A percentile compares a stretch with the other conserved stretches of the same genome.
These are phyloP conservation scores for Porites lutea DNA, from an alignment of 64 coral and sea anemone species.

Conservation along the genomic window DNA sequence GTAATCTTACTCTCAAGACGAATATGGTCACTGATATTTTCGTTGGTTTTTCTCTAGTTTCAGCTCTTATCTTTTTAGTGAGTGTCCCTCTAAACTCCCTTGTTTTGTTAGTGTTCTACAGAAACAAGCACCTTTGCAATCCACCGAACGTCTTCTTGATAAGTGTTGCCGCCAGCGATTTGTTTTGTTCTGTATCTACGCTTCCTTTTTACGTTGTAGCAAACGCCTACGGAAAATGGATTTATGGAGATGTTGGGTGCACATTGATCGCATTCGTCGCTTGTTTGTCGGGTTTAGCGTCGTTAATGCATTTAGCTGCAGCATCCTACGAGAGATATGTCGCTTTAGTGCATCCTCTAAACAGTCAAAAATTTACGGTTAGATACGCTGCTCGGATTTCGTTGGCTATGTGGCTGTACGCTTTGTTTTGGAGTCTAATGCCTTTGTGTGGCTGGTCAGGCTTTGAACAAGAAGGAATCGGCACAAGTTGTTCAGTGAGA, in stretches of 20 bases:
- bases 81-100: conserved; percentile 22
- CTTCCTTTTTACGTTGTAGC: conserved; percentile 37
- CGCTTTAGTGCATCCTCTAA: conserved; percentile 17
- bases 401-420: conserved; percentile 34
- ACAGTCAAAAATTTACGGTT: conserved; percentile 3
- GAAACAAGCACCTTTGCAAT: conserved; percentile 17
- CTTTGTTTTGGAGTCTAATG: conserved; percentile 34
- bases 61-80: too few relatives aligned
- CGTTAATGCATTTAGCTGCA: conserved; percentile 35
- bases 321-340: conserved; percentile 44
- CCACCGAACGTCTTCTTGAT: conserved; percentile 51
- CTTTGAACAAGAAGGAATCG: conserved; percentile 55
- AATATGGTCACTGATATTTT: too few relatives aligned
- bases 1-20: too few relatives aligned
- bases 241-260: conserved; percentile 29
- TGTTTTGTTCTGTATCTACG: neutral
- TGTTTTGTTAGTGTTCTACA: conserved; percentile 45
- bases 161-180: conserved; percentile 21
- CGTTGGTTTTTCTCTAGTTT: too few relatives aligned
- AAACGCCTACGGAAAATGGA: conserved; percentile 45
- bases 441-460: conserved; percentile 50
- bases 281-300: conserved; percentile 25
- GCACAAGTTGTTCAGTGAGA: conserved; percentile 59
- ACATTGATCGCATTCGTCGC: conserved; percentile 33
- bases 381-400: neutral